Evolutionary conservation across 2,797 vertebrate genomes (phyloP), one percentile per base, ranked within the genome.

Genomic region (Enteromius viviparus): DNA sequence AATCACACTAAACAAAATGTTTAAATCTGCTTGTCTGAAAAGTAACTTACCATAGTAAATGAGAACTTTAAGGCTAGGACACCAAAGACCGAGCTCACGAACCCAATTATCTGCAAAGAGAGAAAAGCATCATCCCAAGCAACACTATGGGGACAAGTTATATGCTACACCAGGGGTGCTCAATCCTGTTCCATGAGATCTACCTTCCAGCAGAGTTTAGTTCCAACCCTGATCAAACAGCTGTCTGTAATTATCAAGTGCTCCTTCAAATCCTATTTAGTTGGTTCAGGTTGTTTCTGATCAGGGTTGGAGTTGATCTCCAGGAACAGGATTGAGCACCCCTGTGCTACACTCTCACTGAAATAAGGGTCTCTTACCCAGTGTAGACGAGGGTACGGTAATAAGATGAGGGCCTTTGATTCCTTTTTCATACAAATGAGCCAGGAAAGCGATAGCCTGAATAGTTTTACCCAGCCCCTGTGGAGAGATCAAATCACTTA

Each of bases 401-500:
- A 99, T 96, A 89, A 99, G 93, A 91, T 99, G 97, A 85, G 97
- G 98, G 77, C 97, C 98, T 45, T 80, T 90, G 79, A 94, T 92
- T 81, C 96, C 97, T 68, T 94, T 92, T 91, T 98, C 89, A 80
- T 95, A 96, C 15, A 99, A 94, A 85, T 97, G 94, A 68, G 96
- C 96, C 85, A 99, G 92, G 91, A 99, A 98, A 1, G 97, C 93
- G 90, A 99, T 98, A 51, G 97, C 96, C 93, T 99, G 98, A 91
- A 99, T 97, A 47, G 98, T 99, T 95, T 99, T 99, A 75, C 98
- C 98, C 88, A 99, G 94, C 88, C 98, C 98, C 98, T 99, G 91
- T 32, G 45, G 47, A 53, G 15, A 75, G 23, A 97, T 94, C 97
- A 37, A 17, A 37, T 55, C 2, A 37, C 17, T 58, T 66, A 45